Evolutionary conservation across 2,797 vertebrate species (phyloP).

Genomic region (Gobio occitaniae): DNA sequence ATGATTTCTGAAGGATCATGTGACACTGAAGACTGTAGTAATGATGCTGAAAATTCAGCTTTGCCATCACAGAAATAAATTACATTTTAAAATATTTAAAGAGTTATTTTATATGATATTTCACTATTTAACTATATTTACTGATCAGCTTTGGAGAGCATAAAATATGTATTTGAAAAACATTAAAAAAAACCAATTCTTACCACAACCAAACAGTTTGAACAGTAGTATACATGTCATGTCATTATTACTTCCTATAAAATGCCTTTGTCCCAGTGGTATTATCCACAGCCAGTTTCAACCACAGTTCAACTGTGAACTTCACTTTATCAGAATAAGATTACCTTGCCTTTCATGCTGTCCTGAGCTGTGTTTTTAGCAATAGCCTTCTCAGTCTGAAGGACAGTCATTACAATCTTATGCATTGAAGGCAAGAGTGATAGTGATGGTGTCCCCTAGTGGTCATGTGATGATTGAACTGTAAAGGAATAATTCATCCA

Average conservation of each 20-base stretch:
- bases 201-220: too few relatives aligned
- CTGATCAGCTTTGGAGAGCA: too few relatives aligned
- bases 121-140: too few relatives aligned
- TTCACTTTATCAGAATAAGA: too few relatives aligned
- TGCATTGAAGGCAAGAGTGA: not conserved
- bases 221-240: too few relatives aligned
- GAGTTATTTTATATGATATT: not conserved
- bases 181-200: too few relatives aligned
- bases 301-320: too few relatives aligned
- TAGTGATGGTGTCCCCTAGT: conserved; percentile 6
- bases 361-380: too few relatives aligned
- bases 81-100: not conserved
- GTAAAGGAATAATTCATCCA: not conserved
- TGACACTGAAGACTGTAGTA: not conserved
- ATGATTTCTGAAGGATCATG: not conserved
- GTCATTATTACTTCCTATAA: too few relatives aligned
- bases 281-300: too few relatives aligned
- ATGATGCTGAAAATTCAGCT: not conserved
- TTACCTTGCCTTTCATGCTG: too few relatives aligned
- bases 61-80: not conserved
- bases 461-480: not conserved
- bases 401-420: not conserved
- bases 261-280: too few relatives aligned
- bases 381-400: not conserved
- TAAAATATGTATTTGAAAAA: not conserved